Evolutionary conservation across 2,888 invertebrate genomes (phyloP), one percentile per base, ranked within the genome.

Genomic region (Lasioglossum calceatum): DNA sequence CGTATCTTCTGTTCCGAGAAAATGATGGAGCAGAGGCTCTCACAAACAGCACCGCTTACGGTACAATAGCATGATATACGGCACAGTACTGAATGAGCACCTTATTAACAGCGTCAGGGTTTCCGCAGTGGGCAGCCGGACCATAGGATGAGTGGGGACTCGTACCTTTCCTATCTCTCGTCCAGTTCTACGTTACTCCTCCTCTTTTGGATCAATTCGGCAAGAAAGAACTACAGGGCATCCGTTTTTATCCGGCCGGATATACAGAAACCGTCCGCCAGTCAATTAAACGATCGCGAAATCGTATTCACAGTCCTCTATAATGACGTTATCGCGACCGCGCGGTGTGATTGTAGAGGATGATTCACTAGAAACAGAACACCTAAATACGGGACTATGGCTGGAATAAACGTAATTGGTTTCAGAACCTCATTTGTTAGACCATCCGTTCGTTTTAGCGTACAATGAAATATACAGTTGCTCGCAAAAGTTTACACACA

Each of bases 11-110:
- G 39, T 70, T 23, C 39, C 36, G 67, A 39, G 36, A 39, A 70
- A 70, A 70, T 70, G 67, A 70, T 70, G 67, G 36, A 70, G 67
- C 67, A 70, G 67, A 70, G 67, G 67, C 67, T 70, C 67, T 70
- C 67, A 70, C 67, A 39, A 70, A 70, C 67, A 70, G 36, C 23
- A 39, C 23, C 67, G 67, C 36, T 36, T 19, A 23, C 67, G 36
- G 67, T 70, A 70, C 67, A 70, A 70, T 39, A 23, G 67, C 67
- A 36, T 70, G 67, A 70, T 70, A 70, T 39, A 70, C 67, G 64
- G 58, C 58, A 58, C 23, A 23, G 23, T 39, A 39, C 39, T 39
- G 67, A 70, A 70, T 39, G 67, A 70, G 67, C 67, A 70, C 67
- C 67, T 70, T 70, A 70, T 39, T 70, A 70, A 70, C 67, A 39